Conservation (phyloP, 2,113 vertebrate species). For the Grallaria varia region DNA sequence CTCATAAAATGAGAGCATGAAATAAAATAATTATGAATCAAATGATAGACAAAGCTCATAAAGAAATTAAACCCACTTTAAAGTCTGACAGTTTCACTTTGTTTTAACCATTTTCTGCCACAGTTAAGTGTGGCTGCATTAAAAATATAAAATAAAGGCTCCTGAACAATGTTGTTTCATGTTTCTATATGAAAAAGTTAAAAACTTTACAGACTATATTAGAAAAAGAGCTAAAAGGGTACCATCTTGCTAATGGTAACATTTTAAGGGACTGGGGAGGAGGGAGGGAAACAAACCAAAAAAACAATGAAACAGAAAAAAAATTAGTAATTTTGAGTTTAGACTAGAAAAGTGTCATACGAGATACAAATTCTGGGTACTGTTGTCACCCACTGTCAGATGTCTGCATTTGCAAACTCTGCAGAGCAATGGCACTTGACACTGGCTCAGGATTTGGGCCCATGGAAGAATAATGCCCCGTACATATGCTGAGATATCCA, state of each 20-base stretch:
- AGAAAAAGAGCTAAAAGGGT: not conserved
- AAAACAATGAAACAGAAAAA: not conserved
- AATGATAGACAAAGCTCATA: slow-evolving; percentile 46
- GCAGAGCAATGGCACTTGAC: not conserved
- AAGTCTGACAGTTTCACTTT: slow-evolving; percentile 37
- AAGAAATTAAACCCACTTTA: slow-evolving; percentile 46
- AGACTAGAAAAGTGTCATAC: not conserved
- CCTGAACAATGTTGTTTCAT: not conserved
- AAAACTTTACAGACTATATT: not conserved
- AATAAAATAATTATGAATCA: slow-evolving; percentile 50
- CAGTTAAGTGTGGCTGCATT: not conserved
- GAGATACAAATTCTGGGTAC: not conserved
- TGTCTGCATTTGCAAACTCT: not conserved
- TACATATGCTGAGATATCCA: not conserved
- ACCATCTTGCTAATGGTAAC: not conserved
- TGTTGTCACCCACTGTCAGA: not conserved
- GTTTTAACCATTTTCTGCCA: slow-evolving; percentile 17
- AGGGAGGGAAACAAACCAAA: too few relatives aligned
- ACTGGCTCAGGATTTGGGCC: not conserved
- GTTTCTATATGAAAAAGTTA: not conserved
- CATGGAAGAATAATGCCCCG: not conserved
- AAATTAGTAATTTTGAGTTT: not conserved
- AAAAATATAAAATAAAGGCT: not conserved
- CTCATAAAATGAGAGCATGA: slow-evolving; percentile 1
- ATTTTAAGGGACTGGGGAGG: not conserved